Evolutionary conservation across 2,113 vertebrate genomes (phyloP), one percentile per base, ranked within the genome.

Genomic region (Cygnus atratus): DNA sequence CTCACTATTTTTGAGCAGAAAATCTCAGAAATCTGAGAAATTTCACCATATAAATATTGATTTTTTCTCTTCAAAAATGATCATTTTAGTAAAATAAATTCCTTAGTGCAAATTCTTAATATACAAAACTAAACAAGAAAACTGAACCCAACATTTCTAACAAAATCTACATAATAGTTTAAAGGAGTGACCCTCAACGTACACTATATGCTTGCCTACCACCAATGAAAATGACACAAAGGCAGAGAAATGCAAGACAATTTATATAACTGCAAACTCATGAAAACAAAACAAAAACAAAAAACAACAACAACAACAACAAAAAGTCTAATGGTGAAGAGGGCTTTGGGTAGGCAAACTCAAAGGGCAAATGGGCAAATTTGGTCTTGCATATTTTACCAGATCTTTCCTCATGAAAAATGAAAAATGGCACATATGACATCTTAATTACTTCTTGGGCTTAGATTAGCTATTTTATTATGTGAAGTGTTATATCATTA

Each of bases 401-500:
- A 88, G 43, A 76, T 70, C 29, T 88, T 94, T 26, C 29, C 18
- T 77, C n/a, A 73, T 21, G 44, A 37, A 75, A 35, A 94, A 39
- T 91, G 83, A 97, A 89, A 89, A 86, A 94, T 25, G 52, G 41
- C 39, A 91, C 13, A 73, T 33, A 76, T 50, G 80, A 90, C 88
- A 96, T 80, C 46, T 94, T 83, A 92, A 88, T 95, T 91, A 87
- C 7, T 93, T 81, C 83, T 41, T 91, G 65, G 77, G 76, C 21
- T 94, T 61, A 91, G 93, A 90, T 88, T 74, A 83, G 62, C 67
- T 92, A 90, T 92, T 93, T 93, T 95, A 95, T 92, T 94, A 85
- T 55, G 50, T 82, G 93, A 95, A 95, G 68, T 92, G 65, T 90
- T 92, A 85, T 75, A 94, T 65, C 94, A 93, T 86, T 79, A 96